These are phyloP conservation scores for Archips xylosteana DNA, from an alignment of 2,888 invertebrate genomes.

Conservation along the genomic window DNA sequence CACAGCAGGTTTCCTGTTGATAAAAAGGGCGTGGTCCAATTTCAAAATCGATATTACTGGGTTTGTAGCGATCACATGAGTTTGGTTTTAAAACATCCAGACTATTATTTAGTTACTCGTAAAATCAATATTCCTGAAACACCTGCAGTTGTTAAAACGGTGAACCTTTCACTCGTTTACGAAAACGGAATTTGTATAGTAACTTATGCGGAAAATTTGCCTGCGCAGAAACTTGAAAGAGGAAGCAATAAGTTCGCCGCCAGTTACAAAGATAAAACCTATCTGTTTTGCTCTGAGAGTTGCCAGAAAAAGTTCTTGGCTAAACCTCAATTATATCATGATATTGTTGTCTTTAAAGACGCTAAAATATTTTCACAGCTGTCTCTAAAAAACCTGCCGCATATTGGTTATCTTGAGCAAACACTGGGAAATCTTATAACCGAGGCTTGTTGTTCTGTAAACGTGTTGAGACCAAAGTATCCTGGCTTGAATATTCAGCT, in stretches of 20 bases:
- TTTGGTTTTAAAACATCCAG: constrained; percentile 75
- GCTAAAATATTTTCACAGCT: constrained; percentile 69
- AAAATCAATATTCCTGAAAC: constrained; percentile 75
- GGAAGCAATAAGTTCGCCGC: constrained; percentile 79
- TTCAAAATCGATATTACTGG: constrained; percentile 85
- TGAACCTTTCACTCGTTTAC: constrained; percentile 71
- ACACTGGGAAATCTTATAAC: constrained; percentile 83
- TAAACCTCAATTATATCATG: constrained; percentile 79
- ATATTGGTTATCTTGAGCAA: constrained; percentile 87
- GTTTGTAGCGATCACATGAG: constrained; percentile 84
- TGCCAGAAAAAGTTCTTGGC: constrained; percentile 83
- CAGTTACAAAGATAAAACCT: constrained; percentile 78
- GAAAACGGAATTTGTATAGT: constrained; percentile 87
- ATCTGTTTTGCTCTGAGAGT: constrained; percentile 82
- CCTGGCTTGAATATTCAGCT: constrained; percentile 80
- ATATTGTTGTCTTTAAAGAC: constrained; percentile 73
- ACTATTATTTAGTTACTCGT: constrained; percentile 60
- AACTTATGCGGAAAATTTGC: constrained; percentile 84
- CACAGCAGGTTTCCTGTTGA: constrained; percentile 79
- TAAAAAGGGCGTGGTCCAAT: constrained; percentile 85
- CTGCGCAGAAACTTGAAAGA: constrained; percentile 70
- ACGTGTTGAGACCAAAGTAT: constrained; percentile 85
- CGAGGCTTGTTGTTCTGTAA: constrained; percentile 81
- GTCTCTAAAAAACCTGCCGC: constrained; percentile 79
- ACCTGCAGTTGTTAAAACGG: constrained; percentile 75